Percentiles rank a stretch among this genome's conserved stretches.
Evolutionary conservation across 2,113 vertebrate genomes (phyloP).

Genomic region (Psephotus haematonotus): DNA sequence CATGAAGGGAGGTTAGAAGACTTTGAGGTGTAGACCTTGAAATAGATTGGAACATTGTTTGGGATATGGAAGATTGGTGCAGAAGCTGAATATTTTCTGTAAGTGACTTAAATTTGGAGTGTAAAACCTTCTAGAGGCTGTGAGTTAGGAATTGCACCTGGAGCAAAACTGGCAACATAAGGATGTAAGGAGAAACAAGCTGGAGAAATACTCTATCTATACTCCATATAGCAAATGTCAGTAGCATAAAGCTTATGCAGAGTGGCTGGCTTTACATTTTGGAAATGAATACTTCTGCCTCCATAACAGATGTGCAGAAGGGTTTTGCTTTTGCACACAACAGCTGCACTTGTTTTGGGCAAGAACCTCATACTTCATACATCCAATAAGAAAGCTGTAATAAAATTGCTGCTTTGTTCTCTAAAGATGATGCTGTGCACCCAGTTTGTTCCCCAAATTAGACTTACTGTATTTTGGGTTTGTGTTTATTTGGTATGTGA

Average conservation of each 20-base stretch:
- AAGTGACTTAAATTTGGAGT: background rate
- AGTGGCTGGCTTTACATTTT: background rate
- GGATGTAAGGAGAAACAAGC: too few relatives aligned
- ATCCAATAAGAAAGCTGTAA: background rate
- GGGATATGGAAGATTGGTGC: background rate
- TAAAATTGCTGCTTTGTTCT: background rate
- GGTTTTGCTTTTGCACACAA: background rate
- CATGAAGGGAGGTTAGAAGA: background rate
- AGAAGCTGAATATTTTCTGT: background rate
- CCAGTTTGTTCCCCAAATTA: background rate
- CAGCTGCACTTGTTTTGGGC: background rate
- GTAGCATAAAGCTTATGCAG: background rate
- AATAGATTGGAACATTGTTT: background rate
- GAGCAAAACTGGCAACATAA: background rate
- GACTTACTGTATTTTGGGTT: background rate
- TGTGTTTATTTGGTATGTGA: background rate
- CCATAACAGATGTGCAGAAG: background rate
- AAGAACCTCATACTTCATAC: background rate
- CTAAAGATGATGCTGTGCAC: background rate
- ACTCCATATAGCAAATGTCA: background rate
- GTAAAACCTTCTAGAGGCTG: background rate
- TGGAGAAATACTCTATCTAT: background rate
- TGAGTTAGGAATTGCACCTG: background rate
- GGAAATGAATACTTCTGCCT: background rate
- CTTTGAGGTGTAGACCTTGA: background rate